Percentiles rank a stretch among this genome's conserved stretches.
Conservation (phyloP, 1,140 invertebrate species). For the Euura lappo region DNA sequence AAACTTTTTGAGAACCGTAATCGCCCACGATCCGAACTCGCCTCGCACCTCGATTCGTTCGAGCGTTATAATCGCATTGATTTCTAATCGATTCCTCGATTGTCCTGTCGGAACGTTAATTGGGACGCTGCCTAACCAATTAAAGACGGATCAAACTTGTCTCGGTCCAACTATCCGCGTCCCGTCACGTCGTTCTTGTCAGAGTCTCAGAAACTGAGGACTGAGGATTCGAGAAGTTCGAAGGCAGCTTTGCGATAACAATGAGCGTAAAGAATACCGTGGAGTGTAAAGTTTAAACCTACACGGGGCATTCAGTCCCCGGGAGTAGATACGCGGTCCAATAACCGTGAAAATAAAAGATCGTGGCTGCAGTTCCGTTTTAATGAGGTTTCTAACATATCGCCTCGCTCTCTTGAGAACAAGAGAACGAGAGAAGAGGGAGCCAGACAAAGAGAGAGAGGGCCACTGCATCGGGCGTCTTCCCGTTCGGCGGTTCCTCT, state of each 20-base stretch:
- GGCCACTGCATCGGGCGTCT: no score
- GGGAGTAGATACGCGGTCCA: background rate
- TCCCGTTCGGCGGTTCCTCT: no score
- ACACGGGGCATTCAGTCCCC: no score
- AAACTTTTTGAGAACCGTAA: background rate
- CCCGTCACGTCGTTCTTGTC: no score
- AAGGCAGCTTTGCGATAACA: no score
- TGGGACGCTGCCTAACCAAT: conserved; percentile 36
- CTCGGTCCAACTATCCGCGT: background rate
- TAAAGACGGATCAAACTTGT: conserved; percentile 25
- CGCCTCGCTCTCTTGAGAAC: conserved; percentile 3
- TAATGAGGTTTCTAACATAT: conserved; percentile 16
- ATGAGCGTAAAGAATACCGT: no score
- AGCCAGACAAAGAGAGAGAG: no score
- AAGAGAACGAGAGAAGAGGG: background rate
- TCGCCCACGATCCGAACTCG: conserved; percentile 26
- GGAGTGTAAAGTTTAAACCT: no score
- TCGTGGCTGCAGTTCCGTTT: background rate
- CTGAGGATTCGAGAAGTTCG: no score
- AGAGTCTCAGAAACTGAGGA: no score
- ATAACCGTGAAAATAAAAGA: conserved; percentile 15
- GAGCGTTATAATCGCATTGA: conserved; percentile 51
- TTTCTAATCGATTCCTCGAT: conserved; percentile 55
- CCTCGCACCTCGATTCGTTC: conserved; percentile 38
- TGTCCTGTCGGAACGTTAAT: conserved; percentile 50